Conservation (phyloP, 2,113 vertebrate genomes). For the Trachemys scripta region DNA sequence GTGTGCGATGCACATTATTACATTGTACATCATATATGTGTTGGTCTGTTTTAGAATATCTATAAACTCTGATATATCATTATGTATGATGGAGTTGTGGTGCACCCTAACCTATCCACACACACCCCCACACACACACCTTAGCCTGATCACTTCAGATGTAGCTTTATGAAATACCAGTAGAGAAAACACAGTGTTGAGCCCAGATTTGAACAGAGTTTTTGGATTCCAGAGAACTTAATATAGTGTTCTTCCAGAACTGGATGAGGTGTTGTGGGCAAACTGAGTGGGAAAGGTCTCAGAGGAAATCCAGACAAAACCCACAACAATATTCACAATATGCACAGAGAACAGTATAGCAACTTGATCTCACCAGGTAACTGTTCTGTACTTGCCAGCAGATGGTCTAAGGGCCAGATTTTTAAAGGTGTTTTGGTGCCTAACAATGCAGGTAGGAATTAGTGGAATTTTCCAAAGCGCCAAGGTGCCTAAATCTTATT, state of each 20-base stretch:
- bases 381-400: background rate
- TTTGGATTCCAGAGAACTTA: background rate
- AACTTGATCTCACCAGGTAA: background rate
- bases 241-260: background rate
- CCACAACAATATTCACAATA: background rate
- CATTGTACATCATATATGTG: no score
- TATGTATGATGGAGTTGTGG: background rate
- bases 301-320: background rate
- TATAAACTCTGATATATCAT: background rate
- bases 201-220: background rate
- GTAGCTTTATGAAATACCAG: background rate
- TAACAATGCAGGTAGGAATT: background rate
- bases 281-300: background rate
- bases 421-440: background rate
- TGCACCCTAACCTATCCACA: no score
- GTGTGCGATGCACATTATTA: no score
- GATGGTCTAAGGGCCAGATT: background rate
- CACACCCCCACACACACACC: background rate
- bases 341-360: background rate
- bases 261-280: background rate
- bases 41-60: background rate
- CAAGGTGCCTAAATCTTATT: background rate
- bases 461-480: background rate
- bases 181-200: background rate
- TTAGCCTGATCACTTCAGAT: background rate